Base-by-base conservation (phyloP, 2,797 vertebrate species). In the Tenualosa ilisha region DNA sequence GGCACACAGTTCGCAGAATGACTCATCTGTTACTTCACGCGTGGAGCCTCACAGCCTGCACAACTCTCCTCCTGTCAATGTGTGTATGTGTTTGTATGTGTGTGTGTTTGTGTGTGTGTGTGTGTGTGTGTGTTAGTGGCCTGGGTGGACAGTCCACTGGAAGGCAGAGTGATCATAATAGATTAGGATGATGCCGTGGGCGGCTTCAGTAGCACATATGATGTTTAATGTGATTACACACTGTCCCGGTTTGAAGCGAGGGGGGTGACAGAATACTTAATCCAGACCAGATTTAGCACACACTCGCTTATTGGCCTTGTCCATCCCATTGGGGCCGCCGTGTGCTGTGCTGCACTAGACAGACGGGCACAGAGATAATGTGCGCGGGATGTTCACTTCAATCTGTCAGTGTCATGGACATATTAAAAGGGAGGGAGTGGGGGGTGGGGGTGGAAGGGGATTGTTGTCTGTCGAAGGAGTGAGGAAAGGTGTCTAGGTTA, bases 221-320 rank as follows among this genome's bases (percentile, higher is more conserved):
- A 94, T 93, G 90, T 90, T 86, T 94, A 93, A 93, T 94, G 91
- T 93, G 91, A 93, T 94, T 93, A 82, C 65, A 93, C 90, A 88
- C 81, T 84, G 86, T 54, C 81, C 91, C 91, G 91, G 89, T 92
- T 91, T 91, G 91, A 92, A 86, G 79, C 54, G 54, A 20, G 91
- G 91, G 87, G 90, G 88, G 92, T 91, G 91, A 91, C 91, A 91
- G 72, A 79, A 79, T 89, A 88, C 93, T 91, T 94, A 95, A 94
- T 94, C 93, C 92, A 81, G 12, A 12, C 72, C 72, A 46, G 72
- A 79, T 79, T 79, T 79, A 79, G 72, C 86, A 79, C 86, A 79
- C 89, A 88, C 91, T 92, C 92, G 92, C 91, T 93, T 90, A 91
- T 83, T 84, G 17, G 54, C 53, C 84, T 20, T 43, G 37, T 79